Conservation (phyloP, 2,888 invertebrate genomes). For the Drosophila mulleri region DNA sequence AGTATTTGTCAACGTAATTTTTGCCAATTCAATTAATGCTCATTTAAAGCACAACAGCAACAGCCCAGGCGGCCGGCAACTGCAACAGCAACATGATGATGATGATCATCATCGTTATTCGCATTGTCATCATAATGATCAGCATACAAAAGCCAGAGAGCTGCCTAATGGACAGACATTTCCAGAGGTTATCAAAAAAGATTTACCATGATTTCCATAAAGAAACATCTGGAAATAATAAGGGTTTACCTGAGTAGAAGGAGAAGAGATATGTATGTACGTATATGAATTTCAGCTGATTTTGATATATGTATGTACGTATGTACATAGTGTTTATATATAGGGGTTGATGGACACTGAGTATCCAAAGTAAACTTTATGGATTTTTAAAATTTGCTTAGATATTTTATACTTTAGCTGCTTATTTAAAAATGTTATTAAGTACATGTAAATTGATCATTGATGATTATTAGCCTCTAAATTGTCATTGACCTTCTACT, state of each 20-base stretch:
- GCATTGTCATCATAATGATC: conserved; percentile 1
- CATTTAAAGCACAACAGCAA: conserved; percentile 66
- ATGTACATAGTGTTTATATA: background rate
- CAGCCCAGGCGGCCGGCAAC: conserved; percentile 18
- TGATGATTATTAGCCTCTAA: too few species aligned
- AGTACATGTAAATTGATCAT: too few species aligned
- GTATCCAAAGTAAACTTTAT: background rate
- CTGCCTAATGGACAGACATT: conserved; percentile 38
- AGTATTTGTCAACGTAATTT: conserved; percentile 78
- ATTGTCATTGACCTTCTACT: too few species aligned
- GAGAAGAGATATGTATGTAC: background rate
- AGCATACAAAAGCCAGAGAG: conserved; percentile 37
- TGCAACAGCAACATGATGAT: conserved; percentile 31
- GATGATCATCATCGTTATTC: conserved; percentile 6
- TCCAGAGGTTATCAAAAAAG: conserved; percentile 16
- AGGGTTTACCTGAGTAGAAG: background rate
- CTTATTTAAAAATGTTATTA: too few species aligned
- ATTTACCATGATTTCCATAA: conserved; percentile 6
- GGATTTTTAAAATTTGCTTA: too few species aligned
- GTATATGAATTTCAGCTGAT: background rate
- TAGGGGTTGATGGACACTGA: background rate
- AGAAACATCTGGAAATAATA: background rate
- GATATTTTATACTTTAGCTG: too few species aligned
- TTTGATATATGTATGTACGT: background rate
- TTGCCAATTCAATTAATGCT: conserved; percentile 80